Evolutionary conservation across 2,797 vertebrate genomes (phyloP), one percentile per base, ranked within the genome.

Genomic region (Danio jaintianensis): DNA sequence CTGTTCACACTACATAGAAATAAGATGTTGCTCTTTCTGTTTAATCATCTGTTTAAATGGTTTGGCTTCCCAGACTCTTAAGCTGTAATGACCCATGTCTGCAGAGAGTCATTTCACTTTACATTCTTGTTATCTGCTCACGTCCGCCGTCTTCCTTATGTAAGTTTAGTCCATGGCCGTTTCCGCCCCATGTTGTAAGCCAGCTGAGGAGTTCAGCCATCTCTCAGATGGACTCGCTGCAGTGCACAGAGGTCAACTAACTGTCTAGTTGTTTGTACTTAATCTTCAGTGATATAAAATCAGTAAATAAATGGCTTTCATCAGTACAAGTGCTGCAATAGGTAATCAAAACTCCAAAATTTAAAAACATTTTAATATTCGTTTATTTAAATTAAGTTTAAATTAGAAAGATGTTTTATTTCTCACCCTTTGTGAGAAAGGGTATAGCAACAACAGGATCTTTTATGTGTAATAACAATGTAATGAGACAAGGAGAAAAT

Each of bases 221-320:
- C 47, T 22, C 81, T 64, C 63, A 83, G 89, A 75, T 86, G 55
- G 18, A 48, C 43, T 82, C 12, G 4, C 86, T 81, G 78, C 47
- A 78, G 69, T 74, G 84, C 83, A 72, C 78, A 80, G 80, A 62
- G 67, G 81, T 40, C 18, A 75, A 59, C 75, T 64, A 70, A 71
- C 80, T 29, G 59, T 7, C 59, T 16, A 72, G 53, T 66, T 59
- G 53, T 82, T 86, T 85, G 78, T 67, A 80, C 88, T 75, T 73
- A 12, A 63, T 75, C 83, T 83, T 83, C 70, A 82, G 45, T 75
- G 75, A 61, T 63, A 75, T 80, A 29, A 29, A 29, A 29, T 86
- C 67, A 87, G 89, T 78, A 80, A 58, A 68, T 63, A 77, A 68
- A 78, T 76, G 45, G 45, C 75, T 81, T 73, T 86, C 61, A 18